Conservation (phyloP, 2,797 vertebrate genomes). For the Silurus aristotelis region DNA sequence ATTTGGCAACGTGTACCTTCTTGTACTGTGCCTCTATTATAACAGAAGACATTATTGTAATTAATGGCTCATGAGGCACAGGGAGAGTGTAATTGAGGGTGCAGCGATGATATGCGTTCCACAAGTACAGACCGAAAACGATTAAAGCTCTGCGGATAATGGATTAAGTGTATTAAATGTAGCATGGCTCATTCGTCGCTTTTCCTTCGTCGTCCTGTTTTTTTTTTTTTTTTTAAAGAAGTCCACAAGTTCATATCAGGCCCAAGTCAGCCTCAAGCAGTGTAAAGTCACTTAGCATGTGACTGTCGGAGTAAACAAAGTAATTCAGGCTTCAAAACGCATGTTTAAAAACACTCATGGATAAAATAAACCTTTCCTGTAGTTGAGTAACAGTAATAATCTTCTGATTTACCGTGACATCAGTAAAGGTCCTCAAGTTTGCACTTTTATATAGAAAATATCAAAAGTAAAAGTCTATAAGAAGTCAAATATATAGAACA, state of each 20-base stretch:
- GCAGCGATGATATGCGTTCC: neutral
- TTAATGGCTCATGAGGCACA: neutral
- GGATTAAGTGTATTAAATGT: neutral
- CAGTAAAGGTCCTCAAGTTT: too few relatives aligned
- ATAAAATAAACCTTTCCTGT: too few relatives aligned
- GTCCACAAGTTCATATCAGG: neutral
- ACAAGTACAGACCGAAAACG: neutral
- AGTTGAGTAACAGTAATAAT: too few relatives aligned
- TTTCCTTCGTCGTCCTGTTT: neutral
- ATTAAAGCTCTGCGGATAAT: neutral
- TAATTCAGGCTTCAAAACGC: neutral
- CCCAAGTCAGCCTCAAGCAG: neutral
- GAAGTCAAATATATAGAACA: too few relatives aligned
- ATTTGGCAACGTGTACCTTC: neutral
- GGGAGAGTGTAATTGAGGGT: neutral
- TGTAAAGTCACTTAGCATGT: neutral
- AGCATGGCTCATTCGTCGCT: neutral
- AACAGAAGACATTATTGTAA: neutral
- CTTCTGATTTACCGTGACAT: too few relatives aligned
- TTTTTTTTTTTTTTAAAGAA: neutral
- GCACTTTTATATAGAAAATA: too few relatives aligned
- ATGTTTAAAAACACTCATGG: neutral
- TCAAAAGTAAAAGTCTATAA: too few relatives aligned
- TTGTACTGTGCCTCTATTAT: neutral
- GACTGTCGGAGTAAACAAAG: constrained; percentile 6